Evolutionary conservation across 2,888 invertebrate species (phyloP), one percentile per base, ranked within the genome.

Genomic region (Acronicta psi): DNA sequence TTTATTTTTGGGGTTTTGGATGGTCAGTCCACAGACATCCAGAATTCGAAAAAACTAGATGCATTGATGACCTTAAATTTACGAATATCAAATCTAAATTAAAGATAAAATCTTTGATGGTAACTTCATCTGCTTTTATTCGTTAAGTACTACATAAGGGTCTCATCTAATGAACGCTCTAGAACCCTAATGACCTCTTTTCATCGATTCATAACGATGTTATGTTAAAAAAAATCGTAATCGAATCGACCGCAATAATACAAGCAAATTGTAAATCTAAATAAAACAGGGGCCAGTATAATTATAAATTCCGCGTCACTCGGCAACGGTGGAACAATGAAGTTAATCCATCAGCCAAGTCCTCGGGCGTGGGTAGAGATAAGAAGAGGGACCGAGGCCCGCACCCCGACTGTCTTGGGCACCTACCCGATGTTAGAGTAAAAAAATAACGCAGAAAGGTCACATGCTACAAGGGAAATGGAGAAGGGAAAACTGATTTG

Each of bases 261-360:
- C 37, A 51, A n/a, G 46, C 38, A 69, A 80, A 75, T 75, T 59
- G 73, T 70, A 73, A 75, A 75, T 69, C 79, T 81, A 84, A 83
- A 84, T 82, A 83, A 84, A 82, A 79, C 77, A 68, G 60, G 69
- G 75, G 80, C 80, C 53, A 77, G 80, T 83, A 86, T 92, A 93
- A 94, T 94, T 94, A 93, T 93, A 92, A 91, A 94, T 93, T 92
- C 91, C 88, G 83, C 89, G 91, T 92, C 93, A 91, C 90, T 88
- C 85, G 84, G 88, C 88, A 85, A 87, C 88, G 83, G 84, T 86
- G 86, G 90, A 93, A 93, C 93, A 93, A 93, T 93, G 93, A 92
- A 93, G 93, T 93, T 93, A 93, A 93, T 93, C 93, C 93, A 93
- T 93, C 93, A 93, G 93, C 85, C 84, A 82, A 84, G 83, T 89